phyloP scores from a whole-genome alignment of 2,113 vertebrate genomes.

The Ariopsis seemanni region DNA sequence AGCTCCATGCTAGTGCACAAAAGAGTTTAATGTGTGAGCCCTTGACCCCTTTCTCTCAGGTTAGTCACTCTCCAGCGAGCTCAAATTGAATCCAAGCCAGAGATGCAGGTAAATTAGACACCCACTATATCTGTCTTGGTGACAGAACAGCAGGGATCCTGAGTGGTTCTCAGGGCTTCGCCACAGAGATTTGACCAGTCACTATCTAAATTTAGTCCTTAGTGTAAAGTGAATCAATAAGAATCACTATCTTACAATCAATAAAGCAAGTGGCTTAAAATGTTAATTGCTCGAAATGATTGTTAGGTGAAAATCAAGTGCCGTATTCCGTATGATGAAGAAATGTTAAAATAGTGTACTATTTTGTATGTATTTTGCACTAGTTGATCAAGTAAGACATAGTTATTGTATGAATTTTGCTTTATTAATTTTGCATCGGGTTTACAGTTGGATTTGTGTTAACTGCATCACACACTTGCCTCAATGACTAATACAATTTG shows the following conservation, averaged over 20 bases:
- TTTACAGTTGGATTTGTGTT: background rate
- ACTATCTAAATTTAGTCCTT: background rate
- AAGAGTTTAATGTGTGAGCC: conserved; percentile 73
- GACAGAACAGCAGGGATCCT: conserved; percentile 7
- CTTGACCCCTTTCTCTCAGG: conserved; percentile 69
- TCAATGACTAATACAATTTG: background rate
- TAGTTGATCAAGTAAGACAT: background rate
- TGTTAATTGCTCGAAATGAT: background rate
- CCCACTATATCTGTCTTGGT: conserved; percentile 56
- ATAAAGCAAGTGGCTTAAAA: background rate
- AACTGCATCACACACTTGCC: background rate
- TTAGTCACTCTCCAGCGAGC: conserved; percentile 72
- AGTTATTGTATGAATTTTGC: background rate
- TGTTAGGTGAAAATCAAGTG: background rate
- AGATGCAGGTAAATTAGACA: conserved; percentile 69
- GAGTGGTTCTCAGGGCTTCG: background rate
- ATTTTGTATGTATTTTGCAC: background rate
- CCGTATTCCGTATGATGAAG: background rate
- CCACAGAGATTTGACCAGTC: background rate
- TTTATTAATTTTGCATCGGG: background rate
- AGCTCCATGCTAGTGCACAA: conserved; percentile 63
- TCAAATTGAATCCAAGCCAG: conserved; percentile 71
- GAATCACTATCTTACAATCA: background rate
- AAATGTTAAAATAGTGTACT: background rate
- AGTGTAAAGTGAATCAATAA: background rate